Conservation (phyloP, 2,888 invertebrate genomes). For the Nomada goodeniana region DNA sequence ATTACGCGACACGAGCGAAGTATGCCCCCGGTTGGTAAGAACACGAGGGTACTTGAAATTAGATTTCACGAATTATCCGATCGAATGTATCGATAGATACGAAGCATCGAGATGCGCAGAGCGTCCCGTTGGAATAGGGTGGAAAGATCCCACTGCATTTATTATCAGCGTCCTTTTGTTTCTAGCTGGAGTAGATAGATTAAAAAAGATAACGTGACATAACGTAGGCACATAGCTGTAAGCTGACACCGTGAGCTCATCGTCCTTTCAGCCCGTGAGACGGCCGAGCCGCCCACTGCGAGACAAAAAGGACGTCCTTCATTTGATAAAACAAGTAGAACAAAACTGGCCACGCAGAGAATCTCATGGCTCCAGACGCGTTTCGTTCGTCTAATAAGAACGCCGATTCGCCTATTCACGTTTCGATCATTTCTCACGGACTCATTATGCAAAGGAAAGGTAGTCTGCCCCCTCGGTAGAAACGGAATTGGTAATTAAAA, state of each 20-base stretch:
- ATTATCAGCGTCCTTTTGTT: conserved; percentile 48
- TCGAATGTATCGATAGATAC: conserved; percentile 27
- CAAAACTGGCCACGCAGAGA: conserved; percentile 54
- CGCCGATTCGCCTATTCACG: conserved; percentile 38
- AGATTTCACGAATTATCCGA: neutral
- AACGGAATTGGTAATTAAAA: neutral
- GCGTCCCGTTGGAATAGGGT: neutral
- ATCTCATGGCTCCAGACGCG: conserved; percentile 50
- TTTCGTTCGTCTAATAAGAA: conserved; percentile 32
- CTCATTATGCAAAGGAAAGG: neutral
- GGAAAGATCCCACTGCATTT: conserved; percentile 17
- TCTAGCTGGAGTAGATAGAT: conserved; percentile 50
- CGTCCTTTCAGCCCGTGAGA: conserved; percentile 63
- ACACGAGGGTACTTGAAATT: no score
- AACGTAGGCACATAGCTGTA: conserved; percentile 66
- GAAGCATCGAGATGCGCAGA: neutral
- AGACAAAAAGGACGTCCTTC: conserved; percentile 73
- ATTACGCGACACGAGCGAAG: neutral
- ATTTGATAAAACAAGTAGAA: conserved; percentile 58
- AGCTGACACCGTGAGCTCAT: conserved; percentile 69
- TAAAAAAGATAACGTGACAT: conserved; percentile 59
- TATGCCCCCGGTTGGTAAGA: neutral
- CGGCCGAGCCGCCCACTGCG: conserved; percentile 71
- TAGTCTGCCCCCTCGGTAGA: neutral
- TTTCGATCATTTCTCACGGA: conserved; percentile 27